phyloP scores from a whole-genome alignment of 2,113 vertebrate species.

The Cheirogaleus medius region DNA sequence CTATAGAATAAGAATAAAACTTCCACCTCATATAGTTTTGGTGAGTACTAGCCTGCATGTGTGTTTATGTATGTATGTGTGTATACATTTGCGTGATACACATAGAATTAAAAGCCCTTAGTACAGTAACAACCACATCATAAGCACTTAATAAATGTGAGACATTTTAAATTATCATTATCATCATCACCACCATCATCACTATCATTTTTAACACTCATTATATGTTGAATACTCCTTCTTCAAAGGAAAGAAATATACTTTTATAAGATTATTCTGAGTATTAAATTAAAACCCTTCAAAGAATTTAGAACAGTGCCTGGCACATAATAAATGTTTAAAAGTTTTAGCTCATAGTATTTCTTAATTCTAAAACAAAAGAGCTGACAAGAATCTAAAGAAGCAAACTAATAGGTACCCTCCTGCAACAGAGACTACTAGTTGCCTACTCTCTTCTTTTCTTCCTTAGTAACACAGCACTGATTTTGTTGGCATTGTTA shows the following conservation, averaged over 20 bases:
- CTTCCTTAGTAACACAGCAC: neutral
- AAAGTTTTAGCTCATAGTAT: neutral
- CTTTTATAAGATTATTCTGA: neutral
- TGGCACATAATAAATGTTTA: neutral
- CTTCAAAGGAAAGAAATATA: neutral
- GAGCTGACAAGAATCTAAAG: neutral
- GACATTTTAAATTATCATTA: neutral
- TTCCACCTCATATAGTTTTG: neutral
- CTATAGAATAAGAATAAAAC: neutral
- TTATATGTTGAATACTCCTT: neutral
- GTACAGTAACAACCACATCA: neutral
- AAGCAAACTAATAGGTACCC: neutral
- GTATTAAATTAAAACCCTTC: neutral
- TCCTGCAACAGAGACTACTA: neutral
- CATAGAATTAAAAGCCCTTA: neutral
- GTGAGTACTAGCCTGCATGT: neutral
- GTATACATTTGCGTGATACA: neutral
- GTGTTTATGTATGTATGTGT: neutral
- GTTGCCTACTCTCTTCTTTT: neutral
- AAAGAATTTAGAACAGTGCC: neutral
- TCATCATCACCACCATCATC: neutral
- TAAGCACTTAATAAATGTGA: neutral
- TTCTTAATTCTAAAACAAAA: slow-evolving; percentile 19
- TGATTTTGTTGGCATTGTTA: neutral
- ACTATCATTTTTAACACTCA: slow-evolving; percentile 15